phyloP scores from a whole-genome alignment of 2,888 invertebrate species.

The Pherbina coryleti region DNA sequence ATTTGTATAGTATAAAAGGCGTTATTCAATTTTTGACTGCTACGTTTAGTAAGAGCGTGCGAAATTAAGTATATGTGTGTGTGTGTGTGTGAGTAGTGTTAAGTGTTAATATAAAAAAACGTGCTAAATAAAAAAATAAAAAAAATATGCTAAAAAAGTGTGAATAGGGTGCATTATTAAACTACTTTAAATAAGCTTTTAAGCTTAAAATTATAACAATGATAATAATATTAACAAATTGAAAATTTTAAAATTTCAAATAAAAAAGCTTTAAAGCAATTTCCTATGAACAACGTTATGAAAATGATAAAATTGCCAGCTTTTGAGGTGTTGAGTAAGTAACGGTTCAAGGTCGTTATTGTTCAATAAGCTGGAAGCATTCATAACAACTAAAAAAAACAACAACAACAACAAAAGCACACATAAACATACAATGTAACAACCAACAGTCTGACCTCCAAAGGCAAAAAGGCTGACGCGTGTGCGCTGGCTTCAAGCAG shows the following conservation, averaged over 20 bases:
- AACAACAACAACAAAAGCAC: neutral
- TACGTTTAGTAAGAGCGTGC: no score
- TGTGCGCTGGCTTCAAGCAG: neutral
- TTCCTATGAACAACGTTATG: neutral
- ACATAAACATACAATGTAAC: neutral
- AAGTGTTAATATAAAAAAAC: neutral
- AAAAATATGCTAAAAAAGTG: neutral
- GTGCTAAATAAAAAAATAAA: neutral
- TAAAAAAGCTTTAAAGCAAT: neutral
- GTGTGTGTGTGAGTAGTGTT: neutral
- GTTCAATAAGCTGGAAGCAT: constrained; percentile 1
- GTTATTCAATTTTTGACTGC: no score
- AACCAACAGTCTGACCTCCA: neutral
- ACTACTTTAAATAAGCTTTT: no score
- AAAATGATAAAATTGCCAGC: neutral
- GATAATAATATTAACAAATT: neutral
- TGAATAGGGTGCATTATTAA: no score
- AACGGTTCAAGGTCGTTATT: constrained; percentile 15
- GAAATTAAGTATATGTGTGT: neutral
- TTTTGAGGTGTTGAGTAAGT: neutral
- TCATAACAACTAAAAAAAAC: neutral
- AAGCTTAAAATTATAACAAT: neutral
- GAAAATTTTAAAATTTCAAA: neutral
- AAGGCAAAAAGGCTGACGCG: neutral
- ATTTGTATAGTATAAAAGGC: no score